phyloP scores from a whole-genome alignment of 2,888 invertebrate species.

The Caenorhabditis plicata region DNA sequence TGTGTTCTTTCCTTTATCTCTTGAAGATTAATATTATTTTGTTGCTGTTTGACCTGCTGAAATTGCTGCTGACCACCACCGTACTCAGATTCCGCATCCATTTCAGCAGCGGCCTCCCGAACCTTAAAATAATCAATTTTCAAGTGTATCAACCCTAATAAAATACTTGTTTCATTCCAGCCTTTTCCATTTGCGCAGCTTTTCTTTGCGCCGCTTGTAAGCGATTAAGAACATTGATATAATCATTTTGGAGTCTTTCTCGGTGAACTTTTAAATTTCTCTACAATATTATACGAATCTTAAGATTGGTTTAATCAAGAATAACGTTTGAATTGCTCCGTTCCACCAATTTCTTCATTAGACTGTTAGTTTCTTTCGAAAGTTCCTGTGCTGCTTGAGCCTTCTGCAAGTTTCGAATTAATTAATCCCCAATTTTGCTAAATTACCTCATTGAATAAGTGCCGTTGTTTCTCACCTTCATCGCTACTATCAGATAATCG shows the following conservation, averaged over 20 bases:
- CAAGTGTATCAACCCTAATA: no score
- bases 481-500: slow-evolving; percentile 37
- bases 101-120: slow-evolving; percentile 28
- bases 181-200: slow-evolving; percentile 48
- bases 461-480: slow-evolving; percentile 35
- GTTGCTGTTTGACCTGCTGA: slow-evolving; percentile 45
- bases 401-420: slow-evolving; percentile 20
- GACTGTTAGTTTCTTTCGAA: slow-evolving; percentile 53
- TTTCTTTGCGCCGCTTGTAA: slow-evolving; percentile 54
- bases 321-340: slow-evolving; percentile 49
- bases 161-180: slow-evolving; percentile 31
- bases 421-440: background rate
- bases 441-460: slow-evolving; percentile 42
- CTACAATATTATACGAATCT: slow-evolving; percentile 29
- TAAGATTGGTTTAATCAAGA: background rate
- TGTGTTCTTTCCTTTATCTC: slow-evolving; percentile 59
- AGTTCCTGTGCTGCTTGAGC: slow-evolving; percentile 50
- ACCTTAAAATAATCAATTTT: slow-evolving; percentile 8
- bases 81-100: slow-evolving; percentile 20
- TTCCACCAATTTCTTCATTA: slow-evolving; percentile 54
- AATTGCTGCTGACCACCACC: slow-evolving; percentile 6
- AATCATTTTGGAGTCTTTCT: slow-evolving; percentile 61
- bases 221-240: slow-evolving; percentile 53
- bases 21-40: slow-evolving; percentile 48
- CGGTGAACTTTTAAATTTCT: slow-evolving; percentile 48